Base-by-base conservation (phyloP, 1,140 invertebrate genomes). In the Pentalonia nigronervosa region DNA sequence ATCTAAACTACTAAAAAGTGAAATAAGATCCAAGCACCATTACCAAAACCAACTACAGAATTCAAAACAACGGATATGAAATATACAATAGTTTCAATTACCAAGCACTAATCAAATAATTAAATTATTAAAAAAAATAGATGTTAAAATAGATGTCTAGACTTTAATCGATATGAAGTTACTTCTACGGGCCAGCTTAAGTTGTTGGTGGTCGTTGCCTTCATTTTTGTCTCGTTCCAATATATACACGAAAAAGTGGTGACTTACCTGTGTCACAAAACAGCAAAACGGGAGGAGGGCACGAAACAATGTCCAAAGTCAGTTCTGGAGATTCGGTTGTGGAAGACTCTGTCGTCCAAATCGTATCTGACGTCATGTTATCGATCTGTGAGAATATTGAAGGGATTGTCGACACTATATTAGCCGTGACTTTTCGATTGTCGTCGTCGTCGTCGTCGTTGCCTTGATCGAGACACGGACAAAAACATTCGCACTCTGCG, bases 401-500 rank as follows among this genome's bases (percentile, higher is more conserved):
- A 21, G 76, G 7, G 25, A 6, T 30, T 41, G 41, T 30, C 25
- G 41, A 2, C 34, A n/a, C 14, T 47, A 88, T 87, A 30, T 48
- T 47, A n/a, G 83, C 11, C 34, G 21, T 84, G 23, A 23, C 9
- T 41, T 3, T 84, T 6, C 14, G 41, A 45, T 86, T 25, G 23
- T 11, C 36, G 8, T 60, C 7, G 41, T 81, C 45, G 41, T 45
- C 23, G 4, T 88, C 17, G 20, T 81, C 93, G 56, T 60, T 56
- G 11, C 88, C 53, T 30, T 53, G 83, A 23, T 96, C 96, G 94
- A 96, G 95, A 94, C 96, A 96, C 2, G 97, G 97, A 95, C 97
- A 98, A 7, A 96, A 97, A 95, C 97, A 97, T 94, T 97, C 96
- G 95, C 97, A 98, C 94, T 96, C 96, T n/a, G 97, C 97, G 93